Percentiles rank a stretch among this genome's conserved stretches.
These are phyloP conservation scores for Speoplatyrhinus poulsoni DNA, from an alignment of 2,113 vertebrate species.

Conservation along the genomic window DNA sequence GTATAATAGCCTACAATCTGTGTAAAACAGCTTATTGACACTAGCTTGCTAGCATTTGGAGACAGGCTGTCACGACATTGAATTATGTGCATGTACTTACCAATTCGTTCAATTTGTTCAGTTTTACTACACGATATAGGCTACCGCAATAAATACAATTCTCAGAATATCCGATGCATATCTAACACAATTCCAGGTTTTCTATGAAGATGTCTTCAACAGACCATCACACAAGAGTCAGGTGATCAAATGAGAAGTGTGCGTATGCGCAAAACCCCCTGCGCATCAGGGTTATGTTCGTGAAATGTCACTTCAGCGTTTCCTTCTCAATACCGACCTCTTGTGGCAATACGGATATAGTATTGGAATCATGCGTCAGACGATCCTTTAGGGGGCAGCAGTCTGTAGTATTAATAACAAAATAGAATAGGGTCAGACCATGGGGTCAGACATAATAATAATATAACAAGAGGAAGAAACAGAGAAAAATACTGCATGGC, in stretches of 20 bases:
- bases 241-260: conserved; percentile 59
- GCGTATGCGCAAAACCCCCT: conserved; percentile 46
- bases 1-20: not conserved
- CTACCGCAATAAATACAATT: conserved; percentile 21
- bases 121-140: conserved; percentile 15
- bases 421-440: too few relatives aligned
- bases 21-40: conserved; percentile 28
- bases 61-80: conserved; percentile 54
- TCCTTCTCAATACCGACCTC: conserved; percentile 2
- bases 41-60: conserved; percentile 35
- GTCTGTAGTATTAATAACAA: too few relatives aligned
- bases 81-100: conserved; percentile 44
- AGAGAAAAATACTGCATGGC: too few relatives aligned
- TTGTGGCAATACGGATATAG: conserved; percentile 4
- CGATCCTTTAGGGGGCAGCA: not conserved
- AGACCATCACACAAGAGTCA: conserved; percentile 62
- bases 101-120: conserved; percentile 21
- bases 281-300: conserved; percentile 18
- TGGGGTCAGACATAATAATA: too few relatives aligned
- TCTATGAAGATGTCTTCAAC: conserved; percentile 45
- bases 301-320: not conserved
- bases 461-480: too few relatives aligned
- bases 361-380: not conserved
- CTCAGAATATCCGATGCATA: conserved; percentile 36
- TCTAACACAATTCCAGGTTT: conserved; percentile 39